Base-by-base conservation (phyloP, 2,113 vertebrate species). In the Syngnathus scovelli region DNA sequence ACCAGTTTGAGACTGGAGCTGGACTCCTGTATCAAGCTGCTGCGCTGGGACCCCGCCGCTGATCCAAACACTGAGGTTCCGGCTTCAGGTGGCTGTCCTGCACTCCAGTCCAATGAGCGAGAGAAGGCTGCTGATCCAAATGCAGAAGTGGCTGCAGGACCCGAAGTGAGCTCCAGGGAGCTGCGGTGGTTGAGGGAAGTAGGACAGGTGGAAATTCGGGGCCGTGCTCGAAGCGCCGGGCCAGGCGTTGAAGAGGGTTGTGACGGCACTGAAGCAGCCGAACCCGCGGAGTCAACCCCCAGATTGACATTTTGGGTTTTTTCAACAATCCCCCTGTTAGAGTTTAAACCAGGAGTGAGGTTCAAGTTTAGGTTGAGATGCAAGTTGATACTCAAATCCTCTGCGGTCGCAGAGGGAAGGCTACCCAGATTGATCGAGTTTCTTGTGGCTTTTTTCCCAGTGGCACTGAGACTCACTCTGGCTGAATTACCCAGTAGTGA, bases 401-500 rank as follows among this genome's bases (percentile, higher is more conserved):
- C 91, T 38, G 91, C 91, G 0, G 90, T 92, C n/a, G 89, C 85
- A 8, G 91, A 92, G 5, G 91, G 90, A 27, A 92, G 84, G 78
- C 92, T 91, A 37, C 91, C 91, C 36, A 92, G 83, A 70, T 92
- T 92, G 76, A 92, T 92, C 8, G 91, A 92, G 75, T 92, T 92
- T 77, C 91, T 84, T 21, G 85, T 90, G 41, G 87, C 84, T 52
- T 85, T 89, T 74, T 92, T 92, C 1, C 88, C 87, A 0, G 78
- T 74, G 19, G 83, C 81, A 64, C 86, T 91, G 37, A 91, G 83
- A 63, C 78, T 89, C 54, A 90, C 87, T 77, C 88, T 79, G 36
- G 88, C 87, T 0, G 89, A 85, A 77, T 90, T 92, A 13, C 91
- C 91, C 23, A 90, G 51, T 48, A 89, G 76, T n/a, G 91, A 91